Conservation (phyloP, 2,113 vertebrate genomes). For the Sardina pilchardus region DNA sequence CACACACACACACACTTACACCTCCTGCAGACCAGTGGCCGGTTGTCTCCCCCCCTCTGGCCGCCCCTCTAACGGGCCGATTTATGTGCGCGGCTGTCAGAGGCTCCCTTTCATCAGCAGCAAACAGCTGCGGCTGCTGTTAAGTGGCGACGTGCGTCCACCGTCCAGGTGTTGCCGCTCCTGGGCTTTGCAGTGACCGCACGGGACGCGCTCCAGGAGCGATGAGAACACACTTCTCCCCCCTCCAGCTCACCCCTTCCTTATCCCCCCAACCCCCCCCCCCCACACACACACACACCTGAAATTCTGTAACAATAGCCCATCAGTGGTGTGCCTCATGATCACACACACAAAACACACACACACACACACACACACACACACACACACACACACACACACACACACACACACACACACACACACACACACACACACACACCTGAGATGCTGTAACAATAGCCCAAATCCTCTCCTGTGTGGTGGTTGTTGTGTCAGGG, state of each 20-base stretch:
- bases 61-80: background rate
- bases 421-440: background rate
- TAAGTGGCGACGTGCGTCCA: background rate
- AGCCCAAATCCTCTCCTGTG: background rate
- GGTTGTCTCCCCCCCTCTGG: background rate
- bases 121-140: background rate
- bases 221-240: background rate
- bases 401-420: background rate
- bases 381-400: background rate
- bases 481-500: background rate
- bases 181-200: background rate
- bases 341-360: background rate
- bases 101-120: background rate
- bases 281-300: background rate
- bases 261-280: background rate
- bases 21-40: background rate
- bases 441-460: background rate
- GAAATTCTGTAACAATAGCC: background rate
- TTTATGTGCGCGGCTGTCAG: background rate
- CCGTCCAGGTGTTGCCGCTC: background rate
- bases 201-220: background rate
- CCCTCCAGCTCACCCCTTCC: background rate
- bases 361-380: background rate
- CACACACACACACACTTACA: background rate
- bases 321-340: too few relatives aligned